A percentile compares a stretch with the other conserved stretches of the same genome.
Conservation (phyloP, 30 jellyfish, hydroid and myxozoan genomes). For the Clytia hemisphaerica region DNA sequence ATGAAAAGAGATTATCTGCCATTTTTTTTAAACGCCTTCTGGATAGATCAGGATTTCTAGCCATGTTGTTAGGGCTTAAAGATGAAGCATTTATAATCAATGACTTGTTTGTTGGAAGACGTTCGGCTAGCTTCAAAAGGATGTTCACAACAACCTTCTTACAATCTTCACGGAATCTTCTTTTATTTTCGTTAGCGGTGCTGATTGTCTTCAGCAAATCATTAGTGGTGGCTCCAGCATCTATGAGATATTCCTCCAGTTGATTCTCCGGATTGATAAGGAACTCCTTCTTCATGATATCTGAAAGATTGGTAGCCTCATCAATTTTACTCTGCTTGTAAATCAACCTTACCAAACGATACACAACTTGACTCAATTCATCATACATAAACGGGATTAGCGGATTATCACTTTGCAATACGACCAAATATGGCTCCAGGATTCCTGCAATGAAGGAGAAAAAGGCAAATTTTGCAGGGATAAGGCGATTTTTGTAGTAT, state of each 20-base stretch:
- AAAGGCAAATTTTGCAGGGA: too few species aligned
- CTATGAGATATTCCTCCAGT: neutral
- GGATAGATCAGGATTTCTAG: neutral
- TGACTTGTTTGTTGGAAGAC: neutral
- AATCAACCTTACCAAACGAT: too few species aligned
- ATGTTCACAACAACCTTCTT: neutral
- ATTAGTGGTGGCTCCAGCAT: neutral
- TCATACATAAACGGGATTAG: too few species aligned
- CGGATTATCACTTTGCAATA: neutral
- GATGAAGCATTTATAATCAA: neutral
- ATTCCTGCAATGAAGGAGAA: constrained; percentile 1
- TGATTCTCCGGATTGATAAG: neutral
- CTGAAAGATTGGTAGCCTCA: too few species aligned
- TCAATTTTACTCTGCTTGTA: too few species aligned
- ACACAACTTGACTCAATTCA: too few species aligned
- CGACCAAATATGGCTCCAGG: neutral
- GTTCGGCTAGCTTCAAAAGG: neutral
- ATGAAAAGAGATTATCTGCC: neutral
- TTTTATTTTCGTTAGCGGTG: neutral
- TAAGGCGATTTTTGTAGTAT: neutral
- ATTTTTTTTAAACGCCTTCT: neutral
- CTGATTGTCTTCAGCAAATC: neutral
- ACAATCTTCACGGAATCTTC: neutral
- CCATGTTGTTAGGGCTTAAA: neutral
- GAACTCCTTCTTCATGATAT: too few species aligned